Base-by-base conservation (phyloP, 1,140 invertebrate species). In the Pseudoatta argentina region DNA sequence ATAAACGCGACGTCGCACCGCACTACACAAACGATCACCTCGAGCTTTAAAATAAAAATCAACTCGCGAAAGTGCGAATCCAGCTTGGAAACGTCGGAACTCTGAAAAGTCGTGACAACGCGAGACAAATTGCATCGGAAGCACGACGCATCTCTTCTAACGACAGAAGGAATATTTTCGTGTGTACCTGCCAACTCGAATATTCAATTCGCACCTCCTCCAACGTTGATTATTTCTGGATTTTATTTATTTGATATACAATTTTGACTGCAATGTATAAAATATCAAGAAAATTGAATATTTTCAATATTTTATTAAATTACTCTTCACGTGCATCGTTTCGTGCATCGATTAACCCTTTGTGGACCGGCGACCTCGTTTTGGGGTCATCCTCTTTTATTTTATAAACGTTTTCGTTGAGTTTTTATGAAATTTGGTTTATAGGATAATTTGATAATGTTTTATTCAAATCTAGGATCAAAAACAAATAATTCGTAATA, bases 21-120 rank as follows among this genome's bases (percentile, higher is more conserved):
- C 67, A 61, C 69, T 51, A 48, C 53, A 34, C 79, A 48, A 73
- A 71, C 79, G 79, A 83, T 83, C 69, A 75, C 55, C 69, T 83
- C 39, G 79, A 75, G 79, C 79, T 75, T 63, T 83, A 39, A 83
- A 83, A 83, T 83, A 83, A 75, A 83, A 83, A 83, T 83, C 79
- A 82, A 55, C 69, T 18, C 21, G 55, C 78, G 55, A 59, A 75
- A 75, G 73, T 64, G 76, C 59, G 55, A 73, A 73, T 83, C 79
- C 69, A 48, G 69, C 67, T 21, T n/a, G 39, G 21, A 21, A 48
- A 51, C 39, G 55, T 63, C 55, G 24, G 39, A 21, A 1, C 39
- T 63, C 69, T 14, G 69, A 61, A 83, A 83, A 75, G 69, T 75
- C 69, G 69, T 75, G 79, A 83, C 79, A 75, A 75, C 69, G 24